Conservation (phyloP, 2,797 vertebrate genomes). For the Diplodus sargus region DNA sequence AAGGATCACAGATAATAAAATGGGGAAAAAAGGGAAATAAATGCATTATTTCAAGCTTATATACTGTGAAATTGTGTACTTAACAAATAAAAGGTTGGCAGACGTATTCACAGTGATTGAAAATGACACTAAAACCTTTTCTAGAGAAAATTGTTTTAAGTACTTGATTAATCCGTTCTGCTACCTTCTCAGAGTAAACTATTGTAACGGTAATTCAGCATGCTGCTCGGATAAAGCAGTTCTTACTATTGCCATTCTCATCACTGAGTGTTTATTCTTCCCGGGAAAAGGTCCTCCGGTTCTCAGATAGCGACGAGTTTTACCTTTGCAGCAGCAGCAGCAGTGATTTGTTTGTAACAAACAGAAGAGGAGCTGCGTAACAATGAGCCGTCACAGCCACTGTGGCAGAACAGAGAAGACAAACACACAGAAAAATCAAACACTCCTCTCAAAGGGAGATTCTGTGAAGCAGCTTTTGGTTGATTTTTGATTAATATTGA, state of each 20-base stretch:
- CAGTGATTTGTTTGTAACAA: constrained; percentile 33
- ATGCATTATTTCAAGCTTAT: no score
- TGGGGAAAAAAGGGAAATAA: no score
- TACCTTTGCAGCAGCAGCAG: constrained; percentile 23
- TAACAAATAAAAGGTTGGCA: neutral
- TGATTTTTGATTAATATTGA: neutral
- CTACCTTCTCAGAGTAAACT: neutral
- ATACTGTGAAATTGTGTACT: neutral
- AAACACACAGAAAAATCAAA: neutral
- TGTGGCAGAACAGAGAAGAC: neutral
- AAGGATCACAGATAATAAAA: neutral
- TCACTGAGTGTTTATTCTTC: constrained; percentile 36
- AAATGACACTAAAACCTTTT: neutral
- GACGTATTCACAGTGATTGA: neutral
- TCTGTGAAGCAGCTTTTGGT: neutral
- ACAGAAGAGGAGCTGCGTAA: constrained; percentile 21
- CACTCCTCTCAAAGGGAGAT: neutral
- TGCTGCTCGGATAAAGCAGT: neutral
- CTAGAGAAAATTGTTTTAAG: neutral
- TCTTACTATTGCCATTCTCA: constrained; percentile 26
- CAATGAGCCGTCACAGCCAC: neutral
- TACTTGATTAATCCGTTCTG: neutral
- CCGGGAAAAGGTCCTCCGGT: constrained; percentile 31
- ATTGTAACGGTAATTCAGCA: neutral
- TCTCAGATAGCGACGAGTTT: constrained; percentile 28